Evolutionary conservation across 2,113 vertebrate species (phyloP), one percentile per base, ranked within the genome.

Genomic region (Corythoichthys haematopterus): DNA sequence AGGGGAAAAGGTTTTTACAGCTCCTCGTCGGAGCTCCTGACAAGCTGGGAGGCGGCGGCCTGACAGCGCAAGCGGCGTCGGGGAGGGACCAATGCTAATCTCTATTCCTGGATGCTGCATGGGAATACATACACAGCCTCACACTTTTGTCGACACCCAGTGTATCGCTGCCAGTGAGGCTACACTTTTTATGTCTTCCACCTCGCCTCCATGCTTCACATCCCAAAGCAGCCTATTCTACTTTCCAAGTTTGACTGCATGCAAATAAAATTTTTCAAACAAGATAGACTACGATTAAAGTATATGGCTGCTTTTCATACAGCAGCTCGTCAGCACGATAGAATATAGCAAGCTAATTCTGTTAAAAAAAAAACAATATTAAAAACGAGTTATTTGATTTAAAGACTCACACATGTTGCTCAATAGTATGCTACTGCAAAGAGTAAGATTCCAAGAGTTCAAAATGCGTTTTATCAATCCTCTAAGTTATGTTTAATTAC

Each of bases 1-100:
- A 87, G 80, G 83, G 87, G 87, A 91, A 90, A 90, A 89, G 90
- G 88, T 90, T 89, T 88, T 88, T 91, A 90, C 89, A 87, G 90
- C 87, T 91, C 85, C 79, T 89, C 83, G 87, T 87, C 81, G 82
- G 88, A 88, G 88, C 85, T 81, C 81, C 87, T 93, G 92, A 92
- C 90, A 91, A 91, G 88, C 85, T 71, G 78, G 81, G 87, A 89
- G 85, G 86, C 90, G 88, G 88, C 74, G 69, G 74, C 75, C 89
- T 93, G 92, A 92, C 92, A 92, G 91, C 83, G 83, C 72, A 77
- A 83, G 79, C 88, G 84, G 86, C 74, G 74, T 71, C 79, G 83
- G 86, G 53, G 86, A 84, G 81, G 84, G 83, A 86, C 87, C 85
- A 80, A 78, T 85, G 86, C 85, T 90, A 90, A 90, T 90, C 84